A percentile compares a stretch with the other conserved stretches of the same genome.
These are phyloP conservation scores for Eretmochelys imbricata DNA, from an alignment of 2,113 vertebrate species.

Conservation along the genomic window DNA sequence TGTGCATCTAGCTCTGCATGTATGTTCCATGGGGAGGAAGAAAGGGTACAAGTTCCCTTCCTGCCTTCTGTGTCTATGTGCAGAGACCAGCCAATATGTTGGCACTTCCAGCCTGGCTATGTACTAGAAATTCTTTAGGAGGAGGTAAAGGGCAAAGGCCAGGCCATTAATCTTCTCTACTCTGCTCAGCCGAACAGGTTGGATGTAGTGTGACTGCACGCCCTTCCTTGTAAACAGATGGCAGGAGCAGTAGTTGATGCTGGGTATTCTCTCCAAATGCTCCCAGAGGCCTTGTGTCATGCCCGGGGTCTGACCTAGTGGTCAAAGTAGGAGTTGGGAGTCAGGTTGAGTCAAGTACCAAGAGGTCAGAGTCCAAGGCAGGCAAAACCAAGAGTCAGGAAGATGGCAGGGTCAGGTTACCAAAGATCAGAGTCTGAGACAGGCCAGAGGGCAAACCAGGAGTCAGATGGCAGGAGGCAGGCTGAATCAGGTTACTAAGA, in stretches of 20 bases:
- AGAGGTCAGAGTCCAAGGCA: too few relatives aligned
- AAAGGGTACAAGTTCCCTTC: not conserved
- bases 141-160: not conserved
- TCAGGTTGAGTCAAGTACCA: too few relatives aligned
- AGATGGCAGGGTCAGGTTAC: too few relatives aligned
- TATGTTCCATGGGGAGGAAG: not conserved
- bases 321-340: too few relatives aligned
- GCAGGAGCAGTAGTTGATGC: fast-evolving
- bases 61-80: not conserved
- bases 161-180: not conserved
- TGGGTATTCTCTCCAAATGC: not conserved
- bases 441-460: too few relatives aligned
- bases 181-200: too few relatives aligned
- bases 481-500: too few relatives aligned
- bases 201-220: not conserved
- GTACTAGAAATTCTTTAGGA: not conserved
- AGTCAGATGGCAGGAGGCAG: too few relatives aligned
- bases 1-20: too few relatives aligned
- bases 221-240: not conserved
- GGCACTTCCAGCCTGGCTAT: not conserved
- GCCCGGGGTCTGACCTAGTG: too few relatives aligned
- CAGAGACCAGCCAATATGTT: not conserved
- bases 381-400: too few relatives aligned
- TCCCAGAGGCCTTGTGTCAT: not conserved
- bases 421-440: too few relatives aligned